Evolutionary conservation across 1,140 invertebrate genomes (phyloP).

Genomic region (Hormaphis cornu): DNA sequence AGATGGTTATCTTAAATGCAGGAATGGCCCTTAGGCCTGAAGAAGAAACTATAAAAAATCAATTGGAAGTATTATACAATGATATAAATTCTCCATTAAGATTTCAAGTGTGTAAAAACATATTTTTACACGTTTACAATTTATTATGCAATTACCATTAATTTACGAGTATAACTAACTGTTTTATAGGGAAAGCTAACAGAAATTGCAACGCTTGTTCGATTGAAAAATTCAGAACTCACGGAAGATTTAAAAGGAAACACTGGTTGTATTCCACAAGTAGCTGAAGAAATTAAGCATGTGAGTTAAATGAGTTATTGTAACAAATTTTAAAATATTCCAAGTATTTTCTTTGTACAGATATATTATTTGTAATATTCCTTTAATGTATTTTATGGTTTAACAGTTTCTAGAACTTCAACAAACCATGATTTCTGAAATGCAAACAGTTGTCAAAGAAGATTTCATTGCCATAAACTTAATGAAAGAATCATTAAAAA

Average conservation of each 20-base stretch:
- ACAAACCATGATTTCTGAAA: constrained; percentile 24
- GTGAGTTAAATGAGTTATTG: neutral
- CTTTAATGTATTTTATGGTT: neutral
- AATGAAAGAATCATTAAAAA: constrained; percentile 18
- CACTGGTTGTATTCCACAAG: constrained; percentile 3
- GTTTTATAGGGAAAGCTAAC: constrained; percentile 4
- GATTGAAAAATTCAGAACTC: constrained; percentile 22
- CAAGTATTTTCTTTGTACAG: neutral
- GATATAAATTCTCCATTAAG: constrained; percentile 84
- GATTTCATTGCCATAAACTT: constrained; percentile 8
- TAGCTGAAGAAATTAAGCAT: constrained; percentile 23
- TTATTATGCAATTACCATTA: neutral
- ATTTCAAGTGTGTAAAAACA: constrained; percentile 61
- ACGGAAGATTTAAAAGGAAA: constrained; percentile 3
- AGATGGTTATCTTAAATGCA: constrained; percentile 75
- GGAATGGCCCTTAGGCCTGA: constrained; percentile 76
- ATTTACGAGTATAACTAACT: neutral
- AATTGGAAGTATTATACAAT: constrained; percentile 72
- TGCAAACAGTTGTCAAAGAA: constrained; percentile 22
- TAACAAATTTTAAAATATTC: neutral
- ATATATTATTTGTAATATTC: neutral
- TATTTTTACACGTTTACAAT: neutral
- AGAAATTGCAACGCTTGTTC: constrained; percentile 20
- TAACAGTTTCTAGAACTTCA: constrained; percentile 15
- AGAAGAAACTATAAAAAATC: constrained; percentile 74